These are phyloP conservation scores for Stomatorhinus walkeri DNA, from an alignment of 2,797 vertebrate genomes.

Conservation along the genomic window DNA sequence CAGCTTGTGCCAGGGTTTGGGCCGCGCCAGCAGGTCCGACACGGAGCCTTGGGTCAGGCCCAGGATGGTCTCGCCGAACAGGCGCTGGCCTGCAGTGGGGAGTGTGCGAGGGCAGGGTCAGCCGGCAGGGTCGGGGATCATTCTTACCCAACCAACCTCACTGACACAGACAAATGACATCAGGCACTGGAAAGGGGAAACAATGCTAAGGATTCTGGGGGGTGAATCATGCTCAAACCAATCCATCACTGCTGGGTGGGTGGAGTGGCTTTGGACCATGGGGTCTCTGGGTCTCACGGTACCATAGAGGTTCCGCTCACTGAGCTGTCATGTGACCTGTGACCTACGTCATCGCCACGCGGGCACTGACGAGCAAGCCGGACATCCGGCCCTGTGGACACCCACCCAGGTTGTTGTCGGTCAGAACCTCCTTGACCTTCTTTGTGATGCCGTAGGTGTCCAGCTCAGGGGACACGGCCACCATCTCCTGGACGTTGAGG, in stretches of 20 bases:
- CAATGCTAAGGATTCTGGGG: not conserved
- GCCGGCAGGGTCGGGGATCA: not conserved
- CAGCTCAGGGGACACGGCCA: slow-evolving; percentile 89
- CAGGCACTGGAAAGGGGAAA: not conserved
- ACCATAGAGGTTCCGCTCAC: not conserved
- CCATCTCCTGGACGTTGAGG: slow-evolving; percentile 89
- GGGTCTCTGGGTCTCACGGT: not conserved
- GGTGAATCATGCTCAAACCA: not conserved
- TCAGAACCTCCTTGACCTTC: slow-evolving; percentile 93
- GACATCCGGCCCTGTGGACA: not conserved
- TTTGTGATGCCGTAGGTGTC: slow-evolving; percentile 94
- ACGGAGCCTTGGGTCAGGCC: slow-evolving; percentile 98
- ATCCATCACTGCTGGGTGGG: not conserved
- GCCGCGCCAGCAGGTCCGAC: slow-evolving; percentile 95
- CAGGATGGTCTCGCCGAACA: slow-evolving; percentile 78
- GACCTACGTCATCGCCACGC: not conserved
- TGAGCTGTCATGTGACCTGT: not conserved
- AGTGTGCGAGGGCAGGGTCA: not conserved
- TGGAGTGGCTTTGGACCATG: not conserved
- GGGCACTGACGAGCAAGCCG: not conserved
- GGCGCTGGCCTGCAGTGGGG: slow-evolving; percentile 54
- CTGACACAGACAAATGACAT: not conserved
- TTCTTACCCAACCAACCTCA: not conserved
- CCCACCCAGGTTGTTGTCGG: slow-evolving; percentile 93
- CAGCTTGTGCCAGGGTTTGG: slow-evolving; percentile 99